phyloP scores from a whole-genome alignment of 2,888 invertebrate genomes.

The Drosophila setosimentum region DNA sequence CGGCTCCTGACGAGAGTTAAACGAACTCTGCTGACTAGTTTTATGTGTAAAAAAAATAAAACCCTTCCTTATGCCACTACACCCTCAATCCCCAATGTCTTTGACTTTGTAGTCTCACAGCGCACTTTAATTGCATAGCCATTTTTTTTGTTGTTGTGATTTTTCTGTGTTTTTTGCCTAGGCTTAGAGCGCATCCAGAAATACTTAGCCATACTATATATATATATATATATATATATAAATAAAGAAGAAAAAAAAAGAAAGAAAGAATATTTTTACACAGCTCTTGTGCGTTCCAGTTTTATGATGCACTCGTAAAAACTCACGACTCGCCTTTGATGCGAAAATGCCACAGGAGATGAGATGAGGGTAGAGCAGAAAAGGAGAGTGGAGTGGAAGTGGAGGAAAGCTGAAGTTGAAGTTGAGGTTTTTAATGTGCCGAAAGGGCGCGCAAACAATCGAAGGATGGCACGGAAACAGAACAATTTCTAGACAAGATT shows the following conservation, averaged over 20 bases:
- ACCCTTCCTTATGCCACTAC: conserved; percentile 1
- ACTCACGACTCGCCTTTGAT: conserved; percentile 69
- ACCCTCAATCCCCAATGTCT: conserved; percentile 3
- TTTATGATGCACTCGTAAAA: conserved; percentile 77
- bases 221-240: conserved; percentile 11
- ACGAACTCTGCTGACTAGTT: conserved; percentile 59
- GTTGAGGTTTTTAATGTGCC: conserved; percentile 70
- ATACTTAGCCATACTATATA: conserved; percentile 36
- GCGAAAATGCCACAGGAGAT: conserved; percentile 63
- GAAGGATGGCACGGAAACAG: conserved; percentile 58
- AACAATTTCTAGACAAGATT: conserved; percentile 71
- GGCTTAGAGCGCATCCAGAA: conserved; percentile 53
- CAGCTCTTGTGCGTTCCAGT: conserved; percentile 63
- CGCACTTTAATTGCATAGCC: conserved; percentile 59
- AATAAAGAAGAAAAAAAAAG: conserved; percentile 28
- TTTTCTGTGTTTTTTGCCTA: conserved; percentile 27
- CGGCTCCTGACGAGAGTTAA: conserved; percentile 42
- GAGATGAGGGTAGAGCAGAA: conserved; percentile 23
- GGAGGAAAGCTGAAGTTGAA: conserved; percentile 24
- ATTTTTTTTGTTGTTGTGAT: neutral
- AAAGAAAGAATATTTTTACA: conserved; percentile 50
- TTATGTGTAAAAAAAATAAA: conserved; percentile 31
- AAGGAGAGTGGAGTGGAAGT: neutral
- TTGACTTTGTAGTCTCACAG: conserved; percentile 64
- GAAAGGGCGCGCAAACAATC: conserved; percentile 71